A percentile compares a stretch with the other conserved stretches of the same genome.
phyloP scores from a whole-genome alignment of 2,888 invertebrate species.

The Seira musarum region DNA sequence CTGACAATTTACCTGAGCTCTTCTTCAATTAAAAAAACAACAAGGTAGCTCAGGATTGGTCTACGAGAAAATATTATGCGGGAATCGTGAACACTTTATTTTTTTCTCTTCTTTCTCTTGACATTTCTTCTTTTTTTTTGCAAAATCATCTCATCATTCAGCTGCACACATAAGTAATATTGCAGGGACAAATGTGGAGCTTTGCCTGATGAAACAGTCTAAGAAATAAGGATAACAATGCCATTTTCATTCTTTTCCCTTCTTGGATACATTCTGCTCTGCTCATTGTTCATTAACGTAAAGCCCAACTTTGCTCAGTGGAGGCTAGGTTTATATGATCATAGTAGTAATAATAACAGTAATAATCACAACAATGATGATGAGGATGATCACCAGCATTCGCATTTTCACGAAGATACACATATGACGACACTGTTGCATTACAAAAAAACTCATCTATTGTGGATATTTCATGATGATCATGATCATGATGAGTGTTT shows the following conservation, averaged over 20 bases:
- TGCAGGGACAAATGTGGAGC: background rate
- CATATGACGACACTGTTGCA: conserved; percentile 8
- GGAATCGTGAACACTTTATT: background rate
- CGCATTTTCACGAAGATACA: background rate
- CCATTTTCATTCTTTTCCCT: background rate
- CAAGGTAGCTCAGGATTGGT: background rate
- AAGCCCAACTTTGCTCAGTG: background rate
- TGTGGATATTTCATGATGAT: conserved; percentile 20
- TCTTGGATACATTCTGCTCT: background rate
- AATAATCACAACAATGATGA: conserved; percentile 31
- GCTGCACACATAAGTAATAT: background rate
- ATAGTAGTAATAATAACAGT: background rate
- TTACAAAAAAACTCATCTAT: conserved; percentile 15
- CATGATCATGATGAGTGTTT: conserved; percentile 23
- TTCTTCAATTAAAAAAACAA: background rate
- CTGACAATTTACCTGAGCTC: background rate
- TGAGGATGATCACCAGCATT: conserved; percentile 15
- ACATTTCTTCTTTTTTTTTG: conserved; percentile 21
- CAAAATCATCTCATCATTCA: conserved; percentile 33
- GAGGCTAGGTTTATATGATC: background rate
- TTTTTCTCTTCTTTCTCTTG: background rate
- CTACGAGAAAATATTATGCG: background rate
- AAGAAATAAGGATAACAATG: background rate
- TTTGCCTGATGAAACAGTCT: background rate
- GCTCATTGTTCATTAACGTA: background rate